Evolutionary conservation across 1,140 invertebrate genomes (phyloP).

Genomic region (Dufourea novaeangliae): DNA sequence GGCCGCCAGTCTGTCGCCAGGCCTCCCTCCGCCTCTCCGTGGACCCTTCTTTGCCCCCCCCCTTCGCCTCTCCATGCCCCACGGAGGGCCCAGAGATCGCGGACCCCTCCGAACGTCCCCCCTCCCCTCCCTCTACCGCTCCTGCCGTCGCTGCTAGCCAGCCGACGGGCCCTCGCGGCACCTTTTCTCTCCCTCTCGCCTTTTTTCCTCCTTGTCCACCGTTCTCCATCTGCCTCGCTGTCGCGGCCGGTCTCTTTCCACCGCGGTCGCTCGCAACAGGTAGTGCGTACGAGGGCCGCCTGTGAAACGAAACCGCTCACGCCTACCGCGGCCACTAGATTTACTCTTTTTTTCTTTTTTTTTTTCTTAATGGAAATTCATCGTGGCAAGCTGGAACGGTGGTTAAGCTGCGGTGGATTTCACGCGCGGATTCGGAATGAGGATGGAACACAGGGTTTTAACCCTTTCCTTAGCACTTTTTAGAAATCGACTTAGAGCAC

Average conservation of each 20-base stretch:
- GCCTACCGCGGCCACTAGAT: conserved; percentile 15
- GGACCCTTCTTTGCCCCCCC: conserved; percentile 44
- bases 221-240: conserved; percentile 4
- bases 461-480: no score
- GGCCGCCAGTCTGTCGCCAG: conserved; percentile 81
- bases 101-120: conserved; percentile 50
- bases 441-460: no score
- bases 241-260: neutral
- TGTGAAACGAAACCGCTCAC: conserved; percentile 48
- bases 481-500: no score
- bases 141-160: conserved; percentile 30
- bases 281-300: conserved; percentile 37
- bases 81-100: conserved; percentile 46
- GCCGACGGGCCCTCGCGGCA: conserved; percentile 51
- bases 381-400: neutral
- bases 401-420: no score
- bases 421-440: no score
- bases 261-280: conserved; percentile 45
- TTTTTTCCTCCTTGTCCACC: conserved; percentile 9
- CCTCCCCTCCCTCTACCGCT: neutral
- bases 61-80: conserved; percentile 32
- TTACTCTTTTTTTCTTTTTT: conserved; percentile 3
- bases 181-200: conserved; percentile 36
- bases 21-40: conserved; percentile 41
- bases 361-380: conserved; percentile 16